Evolutionary conservation across 2,888 invertebrate genomes (phyloP).

Genomic region (Uropetala carovei): DNA sequence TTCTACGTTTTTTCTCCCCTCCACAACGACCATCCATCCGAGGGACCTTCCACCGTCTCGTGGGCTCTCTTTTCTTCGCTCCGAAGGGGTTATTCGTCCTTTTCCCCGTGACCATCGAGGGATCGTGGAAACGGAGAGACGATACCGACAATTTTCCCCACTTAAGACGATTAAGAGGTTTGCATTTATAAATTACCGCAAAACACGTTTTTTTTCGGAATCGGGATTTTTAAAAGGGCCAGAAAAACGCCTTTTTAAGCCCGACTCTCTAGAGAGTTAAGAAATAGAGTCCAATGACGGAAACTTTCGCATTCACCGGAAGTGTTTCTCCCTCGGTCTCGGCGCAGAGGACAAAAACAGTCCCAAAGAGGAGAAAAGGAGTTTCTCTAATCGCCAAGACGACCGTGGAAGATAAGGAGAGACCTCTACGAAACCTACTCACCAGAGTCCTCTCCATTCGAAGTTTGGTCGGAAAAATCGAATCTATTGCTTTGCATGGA

Average conservation of each 20-base stretch:
- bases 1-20: too few species aligned
- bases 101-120: too few species aligned
- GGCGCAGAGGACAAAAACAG: neutral
- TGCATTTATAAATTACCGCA: neutral
- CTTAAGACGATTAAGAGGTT: neutral
- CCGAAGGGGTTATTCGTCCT: too few species aligned
- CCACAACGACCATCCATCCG: too few species aligned
- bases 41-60: neutral
- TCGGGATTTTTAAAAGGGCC: neutral
- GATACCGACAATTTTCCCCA: neutral
- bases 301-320: slow-evolving; percentile 4
- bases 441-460: too few species aligned
- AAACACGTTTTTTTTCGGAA: neutral
- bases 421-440: too few species aligned
- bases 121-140: too few species aligned
- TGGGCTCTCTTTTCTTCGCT: neutral
- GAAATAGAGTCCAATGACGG: neutral
- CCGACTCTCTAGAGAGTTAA: neutral
- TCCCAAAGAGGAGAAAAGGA: neutral
- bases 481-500: too few species aligned
- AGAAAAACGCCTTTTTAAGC: neutral
- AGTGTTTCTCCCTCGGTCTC: slow-evolving; percentile 3
- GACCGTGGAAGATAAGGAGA: too few species aligned
- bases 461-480: too few species aligned
- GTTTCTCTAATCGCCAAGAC: neutral